phyloP scores from a whole-genome alignment of 2,113 vertebrate species.

The Cyprinodon tularosa region DNA sequence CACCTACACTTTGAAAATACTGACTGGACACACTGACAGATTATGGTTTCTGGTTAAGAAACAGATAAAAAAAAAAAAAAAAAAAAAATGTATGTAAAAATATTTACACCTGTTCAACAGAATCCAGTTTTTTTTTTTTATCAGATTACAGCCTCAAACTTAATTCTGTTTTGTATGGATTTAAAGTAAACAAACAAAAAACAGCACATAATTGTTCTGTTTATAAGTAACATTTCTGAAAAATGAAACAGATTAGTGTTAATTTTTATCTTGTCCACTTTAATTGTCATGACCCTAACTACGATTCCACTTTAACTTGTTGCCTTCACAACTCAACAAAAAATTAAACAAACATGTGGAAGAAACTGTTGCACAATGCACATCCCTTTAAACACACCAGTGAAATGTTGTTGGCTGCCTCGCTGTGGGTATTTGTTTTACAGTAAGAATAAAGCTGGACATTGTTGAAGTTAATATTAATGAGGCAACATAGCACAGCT shows the following conservation, averaged over 20 bases:
- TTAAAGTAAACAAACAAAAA: no score
- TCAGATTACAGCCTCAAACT: neutral
- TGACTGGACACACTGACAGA: constrained; percentile 22
- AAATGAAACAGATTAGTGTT: neutral
- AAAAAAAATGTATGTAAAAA: neutral
- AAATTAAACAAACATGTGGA: neutral
- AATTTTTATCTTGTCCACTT: neutral
- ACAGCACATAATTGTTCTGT: no score
- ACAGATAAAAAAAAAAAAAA: neutral
- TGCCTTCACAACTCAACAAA: neutral
- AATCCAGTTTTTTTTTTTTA: neutral
- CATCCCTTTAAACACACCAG: neutral
- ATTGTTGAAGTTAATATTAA: neutral
- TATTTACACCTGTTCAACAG: neutral
- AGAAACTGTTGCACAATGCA: neutral
- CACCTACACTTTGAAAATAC: constrained; percentile 21
- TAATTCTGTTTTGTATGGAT: no score
- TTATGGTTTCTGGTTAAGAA: constrained; percentile 33
- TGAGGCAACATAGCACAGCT: neutral
- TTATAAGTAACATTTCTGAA: neutral
- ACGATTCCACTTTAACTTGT: neutral
- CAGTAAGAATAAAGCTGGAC: neutral
- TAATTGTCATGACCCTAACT: neutral
- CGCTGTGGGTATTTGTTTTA: neutral
- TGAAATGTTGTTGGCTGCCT: neutral